Evolutionary conservation across 2,797 vertebrate genomes (phyloP).

Genomic region (Chanos chanos): DNA sequence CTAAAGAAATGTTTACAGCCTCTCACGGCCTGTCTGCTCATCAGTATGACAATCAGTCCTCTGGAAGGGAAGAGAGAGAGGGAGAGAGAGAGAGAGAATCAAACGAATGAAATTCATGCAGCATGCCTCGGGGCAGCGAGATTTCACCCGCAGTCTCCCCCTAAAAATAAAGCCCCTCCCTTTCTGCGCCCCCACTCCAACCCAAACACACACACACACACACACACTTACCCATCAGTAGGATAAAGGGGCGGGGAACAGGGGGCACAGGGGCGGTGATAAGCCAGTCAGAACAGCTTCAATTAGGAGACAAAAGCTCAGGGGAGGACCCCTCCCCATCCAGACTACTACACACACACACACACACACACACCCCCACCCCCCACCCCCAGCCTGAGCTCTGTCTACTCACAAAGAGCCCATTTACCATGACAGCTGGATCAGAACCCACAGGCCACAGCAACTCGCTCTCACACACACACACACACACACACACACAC

Average conservation of each 20-base stretch:
- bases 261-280: slow-evolving; percentile 30
- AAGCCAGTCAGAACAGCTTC: slow-evolving; percentile 64
- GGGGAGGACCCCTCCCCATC: slow-evolving; percentile 45
- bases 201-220: slow-evolving; percentile 37
- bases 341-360: too few relatives aligned
- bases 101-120: slow-evolving; percentile 36
- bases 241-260: too few relatives aligned
- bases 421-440: slow-evolving; percentile 56
- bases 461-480: background rate
- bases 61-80: slow-evolving; percentile 16
- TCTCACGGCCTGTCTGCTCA: slow-evolving; percentile 6
- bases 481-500: slow-evolving; percentile 1
- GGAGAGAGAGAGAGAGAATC: background rate
- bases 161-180: slow-evolving; percentile 3
- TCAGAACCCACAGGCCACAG: too few relatives aligned
- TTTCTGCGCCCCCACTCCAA: slow-evolving; percentile 38
- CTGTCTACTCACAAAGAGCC: slow-evolving; percentile 54
- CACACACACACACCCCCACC: too few relatives aligned
- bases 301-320: slow-evolving; percentile 75
- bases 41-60: slow-evolving; percentile 20
- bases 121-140: slow-evolving; percentile 55
- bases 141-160: slow-evolving; percentile 31
- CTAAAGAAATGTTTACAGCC: slow-evolving; percentile 15
- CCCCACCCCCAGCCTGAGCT: slow-evolving; percentile 49
- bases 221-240: slow-evolving; percentile 5